Evolutionary conservation across 2,888 invertebrate species (phyloP).

Genomic region (Apamea epomidion): DNA sequence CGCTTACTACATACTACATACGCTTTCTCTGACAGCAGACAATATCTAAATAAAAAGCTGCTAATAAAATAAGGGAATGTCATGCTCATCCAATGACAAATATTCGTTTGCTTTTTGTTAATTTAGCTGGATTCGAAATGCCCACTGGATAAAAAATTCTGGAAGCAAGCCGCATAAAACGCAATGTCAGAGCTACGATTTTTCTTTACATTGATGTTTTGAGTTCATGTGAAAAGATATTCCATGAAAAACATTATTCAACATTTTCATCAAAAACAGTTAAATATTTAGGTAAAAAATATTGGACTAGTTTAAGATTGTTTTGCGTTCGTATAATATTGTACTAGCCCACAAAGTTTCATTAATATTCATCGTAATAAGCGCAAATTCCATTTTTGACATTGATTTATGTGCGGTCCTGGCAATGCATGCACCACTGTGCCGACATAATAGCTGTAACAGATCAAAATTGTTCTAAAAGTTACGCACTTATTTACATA

Average conservation of each 20-base stretch:
- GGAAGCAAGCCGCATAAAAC: not conserved
- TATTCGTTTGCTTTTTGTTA: slow-evolving; percentile 44
- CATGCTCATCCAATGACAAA: slow-evolving; percentile 35
- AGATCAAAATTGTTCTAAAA: slow-evolving; percentile 67
- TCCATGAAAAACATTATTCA: slow-evolving; percentile 4
- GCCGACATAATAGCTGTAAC: slow-evolving; percentile 65
- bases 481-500: slow-evolving; percentile 44
- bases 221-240: slow-evolving; percentile 28
- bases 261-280: slow-evolving; percentile 7
- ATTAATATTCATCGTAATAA: slow-evolving; percentile 86
- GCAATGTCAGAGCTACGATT: not conserved
- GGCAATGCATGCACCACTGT: slow-evolving; percentile 76
- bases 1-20: no score
- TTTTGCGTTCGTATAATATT: slow-evolving; percentile 65
- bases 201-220: slow-evolving; percentile 23
- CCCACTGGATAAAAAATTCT: slow-evolving; percentile 8
- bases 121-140: slow-evolving; percentile 32
- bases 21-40: no score
- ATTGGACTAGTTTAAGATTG: slow-evolving; percentile 14
- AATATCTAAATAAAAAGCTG: slow-evolving; percentile 18
- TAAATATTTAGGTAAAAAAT: slow-evolving; percentile 19
- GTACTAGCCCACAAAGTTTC: slow-evolving; percentile 75
- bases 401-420: slow-evolving; percentile 81
- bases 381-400: slow-evolving; percentile 84
- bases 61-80: slow-evolving; percentile 23